These are phyloP conservation scores for Odocoileus hemionus DNA, from an alignment of 2,113 vertebrate species.

Conservation along the genomic window DNA sequence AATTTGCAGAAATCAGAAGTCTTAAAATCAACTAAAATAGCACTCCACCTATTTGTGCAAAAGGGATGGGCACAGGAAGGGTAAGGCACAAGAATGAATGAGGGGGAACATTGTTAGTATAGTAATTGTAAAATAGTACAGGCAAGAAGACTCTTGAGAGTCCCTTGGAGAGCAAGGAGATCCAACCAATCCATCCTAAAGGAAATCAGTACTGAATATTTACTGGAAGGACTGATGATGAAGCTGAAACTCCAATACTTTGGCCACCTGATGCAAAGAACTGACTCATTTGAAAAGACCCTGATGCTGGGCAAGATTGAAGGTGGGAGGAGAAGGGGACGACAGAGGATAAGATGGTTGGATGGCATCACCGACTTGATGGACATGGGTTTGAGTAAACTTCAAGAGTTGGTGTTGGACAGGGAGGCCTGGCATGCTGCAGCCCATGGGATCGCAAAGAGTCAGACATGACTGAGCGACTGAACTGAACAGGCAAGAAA, in stretches of 20 bases:
- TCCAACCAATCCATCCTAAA: neutral
- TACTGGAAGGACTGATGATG: neutral
- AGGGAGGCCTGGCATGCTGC: neutral
- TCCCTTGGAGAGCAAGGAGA: neutral
- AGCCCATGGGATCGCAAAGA: neutral
- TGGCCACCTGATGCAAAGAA: neutral
- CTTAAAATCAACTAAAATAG: neutral
- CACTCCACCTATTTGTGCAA: neutral
- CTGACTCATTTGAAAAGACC: neutral
- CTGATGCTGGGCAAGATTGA: neutral
- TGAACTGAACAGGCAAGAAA: neutral
- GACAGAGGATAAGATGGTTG: neutral
- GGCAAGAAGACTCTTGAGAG: neutral
- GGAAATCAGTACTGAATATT: neutral
- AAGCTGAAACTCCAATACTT: neutral
- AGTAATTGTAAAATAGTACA: neutral
- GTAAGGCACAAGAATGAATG: neutral
- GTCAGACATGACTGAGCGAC: neutral
- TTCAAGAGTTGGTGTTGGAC: rapidly evolving
- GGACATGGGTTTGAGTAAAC: neutral
- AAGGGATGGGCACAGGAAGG: rapidly evolving
- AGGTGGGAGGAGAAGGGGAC: neutral
- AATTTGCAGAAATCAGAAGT: neutral
- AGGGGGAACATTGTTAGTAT: neutral
- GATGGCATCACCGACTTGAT: neutral